Evolutionary conservation across 2,888 invertebrate genomes (phyloP).

Genomic region (Drosophila longiperda): DNA sequence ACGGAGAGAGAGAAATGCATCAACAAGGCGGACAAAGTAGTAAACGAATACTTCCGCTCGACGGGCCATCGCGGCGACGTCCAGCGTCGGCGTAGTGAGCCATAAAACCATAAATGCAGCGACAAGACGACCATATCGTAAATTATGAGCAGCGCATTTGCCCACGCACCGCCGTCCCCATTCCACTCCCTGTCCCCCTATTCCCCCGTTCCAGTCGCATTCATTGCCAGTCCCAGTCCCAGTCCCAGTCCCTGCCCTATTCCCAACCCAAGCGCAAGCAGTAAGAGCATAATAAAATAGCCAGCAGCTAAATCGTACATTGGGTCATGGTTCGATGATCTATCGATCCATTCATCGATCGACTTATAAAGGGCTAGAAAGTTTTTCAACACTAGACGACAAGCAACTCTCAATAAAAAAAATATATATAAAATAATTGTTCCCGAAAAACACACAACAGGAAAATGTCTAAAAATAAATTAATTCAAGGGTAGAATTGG

Average conservation of each 20-base stretch:
- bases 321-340: conserved; percentile 74
- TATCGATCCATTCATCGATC: conserved; percentile 69
- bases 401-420: neutral
- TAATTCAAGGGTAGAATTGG: neutral
- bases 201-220: neutral
- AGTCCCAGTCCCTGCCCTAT: conserved; percentile 13
- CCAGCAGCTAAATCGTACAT: conserved; percentile 75
- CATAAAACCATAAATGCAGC: conserved; percentile 78
- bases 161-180: conserved; percentile 58
- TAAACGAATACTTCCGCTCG: conserved; percentile 75
- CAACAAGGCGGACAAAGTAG: conserved; percentile 47
- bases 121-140: conserved; percentile 72
- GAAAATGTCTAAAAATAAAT: neutral
- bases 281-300: conserved; percentile 58
- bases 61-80: conserved; percentile 15
- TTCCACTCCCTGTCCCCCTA: conserved; percentile 10
- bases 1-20: conserved; percentile 7
- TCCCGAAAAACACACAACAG: neutral
- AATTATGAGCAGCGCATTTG: conserved; percentile 64
- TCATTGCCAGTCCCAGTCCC: conserved; percentile 2
- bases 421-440: neutral
- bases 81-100: conserved; percentile 67
- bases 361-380: conserved; percentile 36
- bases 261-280: neutral
- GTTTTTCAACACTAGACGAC: conserved; percentile 40